Base-by-base conservation (phyloP, 2,797 vertebrate genomes). In the Decapterus maruadsi region DNA sequence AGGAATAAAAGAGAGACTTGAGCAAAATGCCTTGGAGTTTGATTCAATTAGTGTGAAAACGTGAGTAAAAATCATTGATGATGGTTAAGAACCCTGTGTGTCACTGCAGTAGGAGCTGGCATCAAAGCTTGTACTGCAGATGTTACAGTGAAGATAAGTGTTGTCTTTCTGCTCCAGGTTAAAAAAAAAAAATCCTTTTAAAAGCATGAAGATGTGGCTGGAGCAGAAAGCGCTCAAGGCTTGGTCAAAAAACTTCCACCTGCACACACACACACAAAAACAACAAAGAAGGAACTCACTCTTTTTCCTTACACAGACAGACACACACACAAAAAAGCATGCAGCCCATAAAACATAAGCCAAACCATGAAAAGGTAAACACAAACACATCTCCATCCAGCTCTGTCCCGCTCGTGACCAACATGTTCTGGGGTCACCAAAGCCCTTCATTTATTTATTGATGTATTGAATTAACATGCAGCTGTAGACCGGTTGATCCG, bases 311-410 rank as follows among this genome's bases (percentile, higher is more conserved):
- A n/a, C 5, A 17, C 14, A 17, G 14, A 45, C 57, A 67, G 9
- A 45, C 57, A 67, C 8, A 71, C 48, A 75, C 42, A n/a, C n/a
- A n/a, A 87, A 51, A 72, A 78, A 57, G 72, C 91, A 91, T 86
- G 90, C 90, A 89, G 71, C 82, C 83, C 81, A 77, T 46, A 55
- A 82, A 76, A 83, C 58, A 84, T 43, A 81, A 80, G 80, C 72
- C 81, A 77, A 81, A 81, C 70, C 48, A 65, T 67, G 53, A 78
- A 4, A 82, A 65, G 22, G 22, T 45, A 58, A 72, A 78, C 58
- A 69, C 61, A 83, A 68, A 89, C 81, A 82, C 80, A 87, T 89
- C 87, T 88, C 92, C 72, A 56, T 93, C 94, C 93, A 95, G 91
- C 93, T 87, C 83, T 4, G 87, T 86, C 90, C 88, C 64, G 63